Evolutionary conservation across 2,888 invertebrate species (phyloP).

Genomic region (Callimorpha dominula): DNA sequence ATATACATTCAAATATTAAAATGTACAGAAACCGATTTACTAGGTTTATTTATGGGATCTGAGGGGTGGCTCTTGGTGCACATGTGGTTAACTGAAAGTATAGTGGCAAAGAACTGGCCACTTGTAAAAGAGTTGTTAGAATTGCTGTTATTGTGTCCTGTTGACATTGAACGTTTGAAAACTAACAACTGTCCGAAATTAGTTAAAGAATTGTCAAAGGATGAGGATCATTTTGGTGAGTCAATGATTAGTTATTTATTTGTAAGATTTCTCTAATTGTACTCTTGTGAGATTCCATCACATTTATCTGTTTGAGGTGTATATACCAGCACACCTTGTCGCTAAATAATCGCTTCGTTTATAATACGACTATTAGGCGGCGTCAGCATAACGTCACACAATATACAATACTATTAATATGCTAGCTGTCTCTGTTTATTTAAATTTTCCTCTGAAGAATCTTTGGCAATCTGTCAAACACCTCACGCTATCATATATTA

Average conservation of each 20-base stretch:
- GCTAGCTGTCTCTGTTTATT: no score
- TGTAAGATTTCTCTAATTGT: neutral
- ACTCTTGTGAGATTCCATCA: neutral
- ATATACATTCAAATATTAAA: slow-evolving; percentile 97
- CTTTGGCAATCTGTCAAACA: no score
- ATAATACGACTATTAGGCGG: neutral
- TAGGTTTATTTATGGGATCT: slow-evolving; percentile 95
- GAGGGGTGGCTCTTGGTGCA: slow-evolving; percentile 97
- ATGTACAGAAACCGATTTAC: slow-evolving; percentile 93
- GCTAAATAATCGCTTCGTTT: no score
- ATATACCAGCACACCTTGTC: no score
- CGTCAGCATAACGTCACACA: neutral
- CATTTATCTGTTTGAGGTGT: neutral
- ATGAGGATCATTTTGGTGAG: slow-evolving; percentile 93
- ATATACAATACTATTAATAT: no score
- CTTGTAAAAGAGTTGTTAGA: slow-evolving; percentile 95
- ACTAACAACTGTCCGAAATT: slow-evolving; percentile 97
- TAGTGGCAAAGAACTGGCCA: slow-evolving; percentile 94
- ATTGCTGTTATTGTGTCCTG: slow-evolving; percentile 94
- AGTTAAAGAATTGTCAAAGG: slow-evolving; percentile 94
- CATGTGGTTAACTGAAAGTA: slow-evolving; percentile 96
- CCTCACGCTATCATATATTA: no score
- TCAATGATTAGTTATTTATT: slow-evolving; percentile 1
- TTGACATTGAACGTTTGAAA: slow-evolving; percentile 95
- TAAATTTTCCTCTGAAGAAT: no score